Percentiles rank a stretch among this genome's conserved stretches.
phyloP scores from a whole-genome alignment of 2,888 invertebrate genomes.

The Formica aserva region DNA sequence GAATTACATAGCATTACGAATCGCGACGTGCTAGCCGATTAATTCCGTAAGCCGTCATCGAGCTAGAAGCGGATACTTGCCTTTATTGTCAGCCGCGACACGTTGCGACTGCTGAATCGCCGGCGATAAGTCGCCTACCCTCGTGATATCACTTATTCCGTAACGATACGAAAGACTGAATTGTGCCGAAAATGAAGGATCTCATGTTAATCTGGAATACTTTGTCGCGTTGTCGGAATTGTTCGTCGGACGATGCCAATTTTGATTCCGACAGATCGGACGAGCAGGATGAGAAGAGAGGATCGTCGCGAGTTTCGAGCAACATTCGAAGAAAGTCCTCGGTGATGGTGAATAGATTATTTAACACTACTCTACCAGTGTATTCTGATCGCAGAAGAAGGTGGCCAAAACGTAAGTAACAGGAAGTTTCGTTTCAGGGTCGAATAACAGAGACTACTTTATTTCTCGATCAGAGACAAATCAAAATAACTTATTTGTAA shows the following conservation, averaged over 20 bases:
- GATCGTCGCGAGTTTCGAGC: constrained; percentile 71
- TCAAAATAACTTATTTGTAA: background rate
- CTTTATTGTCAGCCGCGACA: background rate
- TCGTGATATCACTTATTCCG: background rate
- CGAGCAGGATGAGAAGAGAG: constrained; percentile 62
- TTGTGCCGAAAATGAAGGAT: constrained; percentile 87
- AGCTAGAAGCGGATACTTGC: background rate
- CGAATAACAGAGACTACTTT: background rate
- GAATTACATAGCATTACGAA: constrained; percentile 18
- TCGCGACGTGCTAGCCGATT: background rate
- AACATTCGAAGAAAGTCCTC: constrained; percentile 85
- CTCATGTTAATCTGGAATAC: constrained; percentile 88
- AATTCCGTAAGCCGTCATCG: background rate
- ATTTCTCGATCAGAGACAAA: background rate
- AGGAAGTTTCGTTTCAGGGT: constrained; percentile 24
- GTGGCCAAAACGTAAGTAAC: constrained; percentile 86
- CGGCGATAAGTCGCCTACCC: background rate
- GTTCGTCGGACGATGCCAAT: constrained; percentile 87
- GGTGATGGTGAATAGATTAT: constrained; percentile 85
- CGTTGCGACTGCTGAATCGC: background rate
- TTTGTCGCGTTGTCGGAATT: constrained; percentile 86
- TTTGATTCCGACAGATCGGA: constrained; percentile 51
- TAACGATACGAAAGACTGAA: background rate
- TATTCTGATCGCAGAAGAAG: constrained; percentile 83
- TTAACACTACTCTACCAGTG: constrained; percentile 86